Percentiles rank a stretch among this genome's conserved stretches.
These are phyloP conservation scores for Spermophilus dauricus DNA, from an alignment of 2,113 vertebrate genomes.

Conservation along the genomic window DNA sequence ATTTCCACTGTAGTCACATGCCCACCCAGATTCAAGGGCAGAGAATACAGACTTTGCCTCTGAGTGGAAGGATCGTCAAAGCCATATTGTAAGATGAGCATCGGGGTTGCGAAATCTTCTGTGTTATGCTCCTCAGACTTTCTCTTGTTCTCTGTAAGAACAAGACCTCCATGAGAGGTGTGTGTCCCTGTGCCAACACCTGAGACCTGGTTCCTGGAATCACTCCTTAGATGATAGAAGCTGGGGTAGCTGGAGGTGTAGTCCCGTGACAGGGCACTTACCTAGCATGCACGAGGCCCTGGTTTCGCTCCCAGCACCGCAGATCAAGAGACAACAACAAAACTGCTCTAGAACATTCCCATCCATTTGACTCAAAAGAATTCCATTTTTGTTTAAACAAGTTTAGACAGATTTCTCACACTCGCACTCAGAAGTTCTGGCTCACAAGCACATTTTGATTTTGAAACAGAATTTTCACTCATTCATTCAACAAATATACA, in stretches of 20 bases:
- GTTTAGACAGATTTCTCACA: slow-evolving; percentile 37
- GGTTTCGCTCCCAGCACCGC: background rate
- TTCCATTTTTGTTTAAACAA: slow-evolving; percentile 41
- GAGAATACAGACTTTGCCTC: background rate
- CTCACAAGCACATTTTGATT: slow-evolving; percentile 44
- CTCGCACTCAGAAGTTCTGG: slow-evolving; percentile 29
- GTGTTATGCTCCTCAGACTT: too few species aligned
- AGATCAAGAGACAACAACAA: background rate
- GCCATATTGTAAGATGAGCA: background rate
- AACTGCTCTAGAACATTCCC: background rate
- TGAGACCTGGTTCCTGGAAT: background rate
- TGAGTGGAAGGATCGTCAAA: background rate
- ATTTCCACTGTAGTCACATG: background rate
- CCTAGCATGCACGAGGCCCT: background rate
- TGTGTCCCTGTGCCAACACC: background rate
- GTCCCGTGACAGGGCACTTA: background rate
- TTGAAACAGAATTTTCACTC: slow-evolving; percentile 37
- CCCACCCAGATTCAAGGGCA: background rate
- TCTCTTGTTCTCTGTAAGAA: slow-evolving; percentile 4
- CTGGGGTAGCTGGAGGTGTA: background rate
- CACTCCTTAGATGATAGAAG: background rate
- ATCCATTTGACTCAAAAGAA: slow-evolving; percentile 17
- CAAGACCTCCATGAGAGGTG: background rate
- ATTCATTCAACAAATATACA: slow-evolving; percentile 38
- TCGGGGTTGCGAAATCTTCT: background rate